These are phyloP conservation scores for Acanthosepion lycidas DNA, from an alignment of 2,888 invertebrate species.

Conservation along the genomic window DNA sequence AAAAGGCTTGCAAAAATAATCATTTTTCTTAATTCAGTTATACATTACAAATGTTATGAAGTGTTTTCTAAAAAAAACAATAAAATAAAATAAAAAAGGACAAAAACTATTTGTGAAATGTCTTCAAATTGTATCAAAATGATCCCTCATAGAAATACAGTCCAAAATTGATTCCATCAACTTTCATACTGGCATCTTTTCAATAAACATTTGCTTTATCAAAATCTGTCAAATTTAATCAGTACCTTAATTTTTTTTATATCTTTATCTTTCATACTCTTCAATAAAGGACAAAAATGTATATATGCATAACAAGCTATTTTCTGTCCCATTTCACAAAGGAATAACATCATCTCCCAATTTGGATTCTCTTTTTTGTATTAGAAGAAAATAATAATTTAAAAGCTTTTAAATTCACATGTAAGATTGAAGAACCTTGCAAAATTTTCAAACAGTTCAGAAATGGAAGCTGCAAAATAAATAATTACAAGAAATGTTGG, in stretches of 20 bases:
- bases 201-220: constrained; percentile 16
- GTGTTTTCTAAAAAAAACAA: neutral
- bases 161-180: constrained; percentile 33
- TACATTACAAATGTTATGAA: neutral
- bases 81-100: neutral
- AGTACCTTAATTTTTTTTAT: neutral
- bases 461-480: no score
- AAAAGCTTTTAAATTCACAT: no score
- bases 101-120: neutral
- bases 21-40: neutral
- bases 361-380: neutral
- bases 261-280: neutral
- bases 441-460: no score
- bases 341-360: neutral
- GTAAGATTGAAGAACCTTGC: no score
- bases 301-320: neutral
- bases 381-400: neutral
- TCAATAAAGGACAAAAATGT: neutral
- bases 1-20: neutral
- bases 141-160: constrained; percentile 8
- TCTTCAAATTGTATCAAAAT: neutral
- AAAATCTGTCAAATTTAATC: neutral
- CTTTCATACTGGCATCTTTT: neutral
- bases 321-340: neutral
- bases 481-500: no score